Evolutionary conservation across 2,113 vertebrate genomes (phyloP).

Genomic region (Gobiocypris rarus): DNA sequence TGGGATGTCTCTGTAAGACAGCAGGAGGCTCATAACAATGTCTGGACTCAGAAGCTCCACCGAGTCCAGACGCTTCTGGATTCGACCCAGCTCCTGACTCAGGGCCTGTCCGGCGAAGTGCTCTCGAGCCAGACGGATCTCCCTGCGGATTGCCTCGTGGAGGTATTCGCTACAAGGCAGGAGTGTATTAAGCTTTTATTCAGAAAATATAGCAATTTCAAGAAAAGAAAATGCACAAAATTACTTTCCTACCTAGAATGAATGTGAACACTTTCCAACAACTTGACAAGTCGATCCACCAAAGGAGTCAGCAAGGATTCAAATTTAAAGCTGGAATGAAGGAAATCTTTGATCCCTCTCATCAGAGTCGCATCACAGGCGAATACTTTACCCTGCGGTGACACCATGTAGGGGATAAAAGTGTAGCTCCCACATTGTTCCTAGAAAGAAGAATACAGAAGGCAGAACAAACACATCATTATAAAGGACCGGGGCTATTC

Average conservation of each 20-base stretch:
- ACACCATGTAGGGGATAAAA: slow-evolving; percentile 86
- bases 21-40: slow-evolving; percentile 87
- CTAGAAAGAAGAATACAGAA: slow-evolving; percentile 64
- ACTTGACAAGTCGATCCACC: slow-evolving; percentile 74
- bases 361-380: slow-evolving; percentile 79
- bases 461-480: neutral
- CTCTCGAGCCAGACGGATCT: slow-evolving; percentile 86
- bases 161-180: slow-evolving; percentile 81
- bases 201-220: neutral
- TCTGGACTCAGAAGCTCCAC: slow-evolving; percentile 90
- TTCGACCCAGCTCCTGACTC: slow-evolving; percentile 80
- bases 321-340: slow-evolving; percentile 78
- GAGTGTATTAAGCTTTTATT: neutral
- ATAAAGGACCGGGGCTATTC: neutral
- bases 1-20: slow-evolving; percentile 89
- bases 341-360: slow-evolving; percentile 78
- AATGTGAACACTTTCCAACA: slow-evolving; percentile 81
- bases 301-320: slow-evolving; percentile 82
- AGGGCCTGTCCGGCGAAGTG: slow-evolving; percentile 80
- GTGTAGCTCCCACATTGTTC: slow-evolving; percentile 85
- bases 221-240: neutral
- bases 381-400: slow-evolving; percentile 82
- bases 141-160: slow-evolving; percentile 83
- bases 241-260: slow-evolving; percentile 78
- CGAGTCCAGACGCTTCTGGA: slow-evolving; percentile 87